These are phyloP conservation scores for Phymorhynchus buccinoides DNA, from an alignment of 1,140 invertebrate genomes.

Conservation along the genomic window DNA sequence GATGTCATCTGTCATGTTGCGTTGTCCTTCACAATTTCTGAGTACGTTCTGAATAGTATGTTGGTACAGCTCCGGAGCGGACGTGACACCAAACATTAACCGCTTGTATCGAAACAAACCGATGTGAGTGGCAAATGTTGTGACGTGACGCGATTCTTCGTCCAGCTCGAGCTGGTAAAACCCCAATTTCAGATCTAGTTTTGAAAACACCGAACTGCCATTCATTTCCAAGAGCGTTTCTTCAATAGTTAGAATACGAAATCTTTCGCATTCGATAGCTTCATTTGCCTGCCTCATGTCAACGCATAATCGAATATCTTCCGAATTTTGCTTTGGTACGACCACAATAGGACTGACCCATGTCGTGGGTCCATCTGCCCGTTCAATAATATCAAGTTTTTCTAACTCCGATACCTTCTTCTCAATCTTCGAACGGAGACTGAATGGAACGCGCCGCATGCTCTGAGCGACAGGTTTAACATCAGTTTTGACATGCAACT, in stretches of 20 bases:
- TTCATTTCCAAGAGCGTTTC: slow-evolving; percentile 57
- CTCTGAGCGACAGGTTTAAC: no score
- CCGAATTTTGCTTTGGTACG: slow-evolving; percentile 41
- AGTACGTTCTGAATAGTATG: slow-evolving; percentile 43
- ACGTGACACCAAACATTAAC: slow-evolving; percentile 51
- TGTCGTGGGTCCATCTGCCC: slow-evolving; percentile 43
- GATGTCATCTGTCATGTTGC: slow-evolving; percentile 53
- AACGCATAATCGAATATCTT: slow-evolving; percentile 57
- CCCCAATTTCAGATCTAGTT: slow-evolving; percentile 49
- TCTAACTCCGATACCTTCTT: background rate
- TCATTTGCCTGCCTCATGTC: slow-evolving; percentile 57
- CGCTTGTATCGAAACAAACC: slow-evolving; percentile 52
- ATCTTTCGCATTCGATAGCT: slow-evolving; percentile 52
- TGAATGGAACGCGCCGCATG: no score
- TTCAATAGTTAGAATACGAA: slow-evolving; percentile 59
- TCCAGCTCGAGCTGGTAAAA: slow-evolving; percentile 52
- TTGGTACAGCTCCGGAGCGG: slow-evolving; percentile 52
- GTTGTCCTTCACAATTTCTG: slow-evolving; percentile 39
- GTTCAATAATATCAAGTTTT: slow-evolving; percentile 45
- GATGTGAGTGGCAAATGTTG: slow-evolving; percentile 53
- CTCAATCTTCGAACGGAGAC: no score
- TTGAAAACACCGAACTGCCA: slow-evolving; percentile 40
- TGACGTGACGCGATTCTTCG: slow-evolving; percentile 48
- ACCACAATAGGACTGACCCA: slow-evolving; percentile 45
- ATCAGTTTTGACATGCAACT: no score